A percentile compares a stretch with the other conserved stretches of the same genome.
Conservation (phyloP, 2,888 invertebrate species). For the Dryomyza anilis region DNA sequence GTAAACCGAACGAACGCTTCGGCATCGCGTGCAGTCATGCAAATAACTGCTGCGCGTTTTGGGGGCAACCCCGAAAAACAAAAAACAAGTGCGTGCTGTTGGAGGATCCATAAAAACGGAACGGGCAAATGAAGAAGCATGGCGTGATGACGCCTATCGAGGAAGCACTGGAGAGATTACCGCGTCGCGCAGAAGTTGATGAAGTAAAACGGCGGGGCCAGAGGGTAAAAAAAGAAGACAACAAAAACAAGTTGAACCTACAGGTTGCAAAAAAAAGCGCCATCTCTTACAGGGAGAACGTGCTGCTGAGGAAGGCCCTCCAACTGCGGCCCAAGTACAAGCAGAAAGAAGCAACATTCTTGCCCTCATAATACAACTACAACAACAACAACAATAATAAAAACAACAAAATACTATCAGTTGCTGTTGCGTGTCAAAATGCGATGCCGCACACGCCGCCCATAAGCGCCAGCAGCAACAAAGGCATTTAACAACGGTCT, state of each 20-base stretch:
- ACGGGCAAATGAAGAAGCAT: slow-evolving; percentile 19
- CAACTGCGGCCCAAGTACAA: neutral
- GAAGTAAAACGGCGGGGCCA: neutral
- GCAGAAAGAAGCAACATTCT: neutral
- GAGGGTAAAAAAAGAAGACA: neutral
- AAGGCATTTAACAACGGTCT: too few species aligned
- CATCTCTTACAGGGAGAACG: neutral
- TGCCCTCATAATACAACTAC: too few species aligned
- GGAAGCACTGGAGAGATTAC: too few species aligned
- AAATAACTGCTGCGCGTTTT: slow-evolving; percentile 11
- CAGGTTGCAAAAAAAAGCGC: neutral
- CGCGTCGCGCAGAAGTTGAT: neutral
- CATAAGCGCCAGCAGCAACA: slow-evolving; percentile 12
- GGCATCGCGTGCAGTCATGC: slow-evolving; percentile 6
- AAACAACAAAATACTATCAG: neutral
- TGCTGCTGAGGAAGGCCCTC: neutral
- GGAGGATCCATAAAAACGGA: slow-evolving; percentile 1
- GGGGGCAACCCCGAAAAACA: neutral
- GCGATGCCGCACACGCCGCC: slow-evolving; percentile 12
- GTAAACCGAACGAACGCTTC: too few species aligned
- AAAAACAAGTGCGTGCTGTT: neutral
- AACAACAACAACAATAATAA: too few species aligned
- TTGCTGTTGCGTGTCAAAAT: slow-evolving; percentile 22
- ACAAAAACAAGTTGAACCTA: neutral
- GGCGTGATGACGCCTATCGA: slow-evolving; percentile 23